Conservation (phyloP, 2,797 vertebrate species). For the Microctenopoma stevenorrisi region DNA sequence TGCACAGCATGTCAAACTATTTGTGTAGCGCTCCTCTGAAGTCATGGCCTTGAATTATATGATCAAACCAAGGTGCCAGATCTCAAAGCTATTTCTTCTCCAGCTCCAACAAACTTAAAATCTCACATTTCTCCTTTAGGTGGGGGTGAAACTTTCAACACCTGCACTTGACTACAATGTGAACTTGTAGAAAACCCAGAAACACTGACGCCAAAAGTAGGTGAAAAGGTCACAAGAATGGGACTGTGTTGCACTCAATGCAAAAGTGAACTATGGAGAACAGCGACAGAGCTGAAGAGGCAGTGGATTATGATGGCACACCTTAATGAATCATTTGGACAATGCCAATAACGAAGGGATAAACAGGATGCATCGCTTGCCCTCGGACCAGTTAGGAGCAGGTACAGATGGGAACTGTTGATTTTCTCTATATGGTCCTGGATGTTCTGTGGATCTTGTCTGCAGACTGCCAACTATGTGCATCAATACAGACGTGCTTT, state of each 20-base stretch:
- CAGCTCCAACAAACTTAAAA: constrained; percentile 36
- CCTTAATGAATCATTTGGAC: constrained; percentile 67
- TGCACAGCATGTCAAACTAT: constrained; percentile 46
- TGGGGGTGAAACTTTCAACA: constrained; percentile 22
- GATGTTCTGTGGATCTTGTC: constrained; percentile 71
- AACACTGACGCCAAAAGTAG: constrained; percentile 27
- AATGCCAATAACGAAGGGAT: constrained; percentile 73
- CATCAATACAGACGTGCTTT: constrained; percentile 78
- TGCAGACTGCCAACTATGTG: constrained; percentile 77
- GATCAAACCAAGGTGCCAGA: constrained; percentile 49
- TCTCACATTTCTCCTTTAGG: constrained; percentile 27
- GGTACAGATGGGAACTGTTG: constrained; percentile 74
- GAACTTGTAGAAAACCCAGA: constrained; percentile 12
- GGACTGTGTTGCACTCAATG: constrained; percentile 32
- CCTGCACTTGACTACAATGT: constrained; percentile 10
- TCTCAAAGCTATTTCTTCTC: constrained; percentile 43
- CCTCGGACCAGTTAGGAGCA: constrained; percentile 58
- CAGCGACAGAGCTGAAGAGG: constrained; percentile 40
- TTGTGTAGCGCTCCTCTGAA: constrained; percentile 38
- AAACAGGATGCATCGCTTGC: constrained; percentile 63
- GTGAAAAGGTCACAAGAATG: constrained; percentile 13
- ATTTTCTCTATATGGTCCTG: constrained; percentile 75
- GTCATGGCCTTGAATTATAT: constrained; percentile 25
- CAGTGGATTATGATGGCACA: constrained; percentile 66
- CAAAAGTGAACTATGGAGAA: constrained; percentile 44